Conservation (phyloP, 23 tunicate genomes). For the Ascidia mentula region DNA sequence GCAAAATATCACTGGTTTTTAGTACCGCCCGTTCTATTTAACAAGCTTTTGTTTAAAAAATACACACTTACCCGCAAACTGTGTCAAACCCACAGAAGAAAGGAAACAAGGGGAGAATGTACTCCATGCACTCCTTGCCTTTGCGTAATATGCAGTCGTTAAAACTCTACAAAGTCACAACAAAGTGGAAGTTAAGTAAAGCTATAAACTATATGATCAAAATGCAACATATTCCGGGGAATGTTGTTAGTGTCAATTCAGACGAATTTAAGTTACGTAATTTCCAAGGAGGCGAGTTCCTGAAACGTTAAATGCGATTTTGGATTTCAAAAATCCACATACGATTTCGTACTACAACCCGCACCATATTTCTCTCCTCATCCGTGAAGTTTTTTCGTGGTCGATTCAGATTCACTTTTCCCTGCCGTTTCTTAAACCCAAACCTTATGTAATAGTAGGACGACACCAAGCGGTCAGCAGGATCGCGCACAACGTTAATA, state of each 20-base stretch:
- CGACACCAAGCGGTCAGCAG: conserved; percentile 26
- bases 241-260: too few relatives aligned
- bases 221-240: too few relatives aligned
- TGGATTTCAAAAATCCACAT: too few relatives aligned
- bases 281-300: too few relatives aligned
- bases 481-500: conserved; percentile 34
- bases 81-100: conserved; percentile 12
- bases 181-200: too few relatives aligned
- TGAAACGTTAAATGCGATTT: too few relatives aligned
- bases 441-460: conserved; percentile 14
- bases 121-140: conserved; percentile 10
- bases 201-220: too few relatives aligned
- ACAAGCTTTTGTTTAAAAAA: too few relatives aligned
- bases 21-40: too few relatives aligned
- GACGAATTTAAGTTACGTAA: too few relatives aligned
- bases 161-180: conserved; percentile 17
- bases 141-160: conserved; percentile 25
- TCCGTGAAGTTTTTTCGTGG: neutral
- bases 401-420: neutral
- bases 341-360: neutral
- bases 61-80: conserved; percentile 5
- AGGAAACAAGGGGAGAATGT: neutral
- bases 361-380: neutral
- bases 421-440: conserved; percentile 16
- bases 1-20: too few relatives aligned